Base-by-base conservation (phyloP, 2,797 vertebrate species). In the Ibycter americanus region DNA sequence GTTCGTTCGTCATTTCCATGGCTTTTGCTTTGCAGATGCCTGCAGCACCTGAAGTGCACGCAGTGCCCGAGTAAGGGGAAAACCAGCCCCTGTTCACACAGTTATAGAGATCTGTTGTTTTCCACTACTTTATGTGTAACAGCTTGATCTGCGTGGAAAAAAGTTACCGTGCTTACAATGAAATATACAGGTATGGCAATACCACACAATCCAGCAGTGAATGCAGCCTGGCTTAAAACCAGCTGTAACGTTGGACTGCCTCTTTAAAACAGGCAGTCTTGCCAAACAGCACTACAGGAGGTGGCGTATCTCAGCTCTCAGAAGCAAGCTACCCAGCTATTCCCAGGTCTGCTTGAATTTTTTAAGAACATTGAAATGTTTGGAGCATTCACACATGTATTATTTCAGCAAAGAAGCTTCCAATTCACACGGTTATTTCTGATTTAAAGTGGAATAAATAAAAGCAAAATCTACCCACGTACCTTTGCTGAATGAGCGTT, bases 391-490 rank as follows among this genome's bases (percentile, higher is more conserved):
- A 46, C 61, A 44, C 11, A 3, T 15, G 10, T 52, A 52, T 65
- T 82, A 88, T 73, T 58, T 51, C 80, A 63, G 71, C 44, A 85
- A 66, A 70, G 59, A 70, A 40, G 26, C 25, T 82, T 89, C 63
- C 22, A 89, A 54, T 34, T 77, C 59, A 70, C 42, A 55, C 2
- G 0, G 32, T 54, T 36, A 1, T 2, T 8, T 70, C 61, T 67
- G 76, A 54, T n/a, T 84, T 88, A 11, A 73, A 83, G 31, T 19
- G 9, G 58, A 82, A 82, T 68, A 79, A 89, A 61, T 61, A 79
- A 65, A 82, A 89, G 54, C 26, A 80, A 84, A 83, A 52, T 11
- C 38, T 31, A 68, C 21, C 40, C 17, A 21, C 0, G 1, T 40
- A 40, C 12, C 8, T 91, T 58, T 47, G 13, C 51, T 47, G 29